Conservation (phyloP, 1,140 invertebrate species). For the Patella vulgata region DNA sequence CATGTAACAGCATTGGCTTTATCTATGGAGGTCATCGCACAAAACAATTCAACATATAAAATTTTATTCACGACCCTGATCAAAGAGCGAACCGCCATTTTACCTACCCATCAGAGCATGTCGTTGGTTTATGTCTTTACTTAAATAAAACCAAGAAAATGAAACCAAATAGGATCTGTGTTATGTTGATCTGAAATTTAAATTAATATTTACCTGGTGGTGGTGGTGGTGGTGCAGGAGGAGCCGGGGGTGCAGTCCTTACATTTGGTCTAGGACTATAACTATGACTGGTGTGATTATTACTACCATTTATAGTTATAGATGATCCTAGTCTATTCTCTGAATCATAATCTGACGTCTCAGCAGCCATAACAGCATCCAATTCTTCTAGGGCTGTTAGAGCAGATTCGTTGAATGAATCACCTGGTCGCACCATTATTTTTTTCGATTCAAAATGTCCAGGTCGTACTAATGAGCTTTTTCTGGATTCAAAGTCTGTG, state of each 20-base stretch:
- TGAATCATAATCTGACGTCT: slow-evolving; percentile 40
- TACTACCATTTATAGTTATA: neutral
- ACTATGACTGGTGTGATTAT: too few relatives aligned
- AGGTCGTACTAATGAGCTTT: neutral
- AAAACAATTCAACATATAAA: too few relatives aligned
- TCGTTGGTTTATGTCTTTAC: too few relatives aligned
- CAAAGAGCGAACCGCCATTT: too few relatives aligned
- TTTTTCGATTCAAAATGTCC: neutral
- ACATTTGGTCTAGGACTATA: neutral
- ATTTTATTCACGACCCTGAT: too few relatives aligned
- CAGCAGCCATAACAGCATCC: slow-evolving; percentile 58
- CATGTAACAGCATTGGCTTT: too few relatives aligned
- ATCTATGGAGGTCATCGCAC: too few relatives aligned
- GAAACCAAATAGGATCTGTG: too few relatives aligned
- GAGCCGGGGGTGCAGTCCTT: slow-evolving; percentile 7
- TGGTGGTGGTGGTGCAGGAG: slow-evolving; percentile 13
- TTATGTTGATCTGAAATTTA: too few relatives aligned
- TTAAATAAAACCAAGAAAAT: too few relatives aligned
- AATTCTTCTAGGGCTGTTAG: slow-evolving; percentile 54
- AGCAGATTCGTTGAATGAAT: slow-evolving; percentile 52
- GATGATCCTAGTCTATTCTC: neutral
- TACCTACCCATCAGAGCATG: too few relatives aligned
- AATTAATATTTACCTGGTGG: neutral
- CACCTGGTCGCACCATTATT: slow-evolving; percentile 18
- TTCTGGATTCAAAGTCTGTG: neutral